phyloP scores from a whole-genome alignment of 2,888 invertebrate genomes.

The Drosophila mimetica region DNA sequence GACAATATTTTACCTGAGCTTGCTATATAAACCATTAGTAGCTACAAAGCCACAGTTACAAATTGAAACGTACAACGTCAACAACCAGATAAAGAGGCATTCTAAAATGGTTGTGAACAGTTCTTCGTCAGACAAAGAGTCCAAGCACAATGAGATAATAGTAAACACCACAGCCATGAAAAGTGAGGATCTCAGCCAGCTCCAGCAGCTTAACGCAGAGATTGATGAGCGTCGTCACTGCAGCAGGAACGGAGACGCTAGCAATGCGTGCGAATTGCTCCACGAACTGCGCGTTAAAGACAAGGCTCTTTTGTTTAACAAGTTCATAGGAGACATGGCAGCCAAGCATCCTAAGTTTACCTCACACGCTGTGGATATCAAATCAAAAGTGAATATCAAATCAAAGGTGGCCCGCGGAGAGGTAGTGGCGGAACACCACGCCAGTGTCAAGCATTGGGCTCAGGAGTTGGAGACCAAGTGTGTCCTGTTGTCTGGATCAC shows the following conservation, averaged over 20 bases:
- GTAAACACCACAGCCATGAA: conserved; percentile 76
- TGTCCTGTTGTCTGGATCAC: conserved; percentile 5
- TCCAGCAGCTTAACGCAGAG: conserved; percentile 72
- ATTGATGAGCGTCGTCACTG: conserved; percentile 67
- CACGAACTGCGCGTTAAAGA: conserved; percentile 81
- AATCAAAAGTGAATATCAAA: conserved; percentile 62
- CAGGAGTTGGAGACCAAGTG: conserved; percentile 76
- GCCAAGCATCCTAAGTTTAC: conserved; percentile 75
- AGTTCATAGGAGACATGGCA: conserved; percentile 78
- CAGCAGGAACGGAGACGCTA: conserved; percentile 42
- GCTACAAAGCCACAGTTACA: conserved; percentile 51
- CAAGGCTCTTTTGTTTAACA: conserved; percentile 79
- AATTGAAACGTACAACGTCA: conserved; percentile 66
- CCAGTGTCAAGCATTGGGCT: conserved; percentile 72
- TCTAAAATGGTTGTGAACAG: conserved; percentile 69
- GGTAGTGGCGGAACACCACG: conserved; percentile 71
- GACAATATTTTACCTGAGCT: conserved; percentile 21
- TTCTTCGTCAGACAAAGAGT: conserved; percentile 57
- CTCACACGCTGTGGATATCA: conserved; percentile 61
- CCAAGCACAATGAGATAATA: conserved; percentile 54
- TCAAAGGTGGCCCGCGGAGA: conserved; percentile 68
- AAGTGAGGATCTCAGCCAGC: conserved; percentile 72
- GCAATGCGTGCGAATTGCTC: conserved; percentile 50
- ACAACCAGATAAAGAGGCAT: conserved; percentile 24
- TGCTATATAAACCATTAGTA: conserved; percentile 46